phyloP scores from a whole-genome alignment of 2,888 invertebrate genomes.

The Lordiphosa andalusiaca region DNA sequence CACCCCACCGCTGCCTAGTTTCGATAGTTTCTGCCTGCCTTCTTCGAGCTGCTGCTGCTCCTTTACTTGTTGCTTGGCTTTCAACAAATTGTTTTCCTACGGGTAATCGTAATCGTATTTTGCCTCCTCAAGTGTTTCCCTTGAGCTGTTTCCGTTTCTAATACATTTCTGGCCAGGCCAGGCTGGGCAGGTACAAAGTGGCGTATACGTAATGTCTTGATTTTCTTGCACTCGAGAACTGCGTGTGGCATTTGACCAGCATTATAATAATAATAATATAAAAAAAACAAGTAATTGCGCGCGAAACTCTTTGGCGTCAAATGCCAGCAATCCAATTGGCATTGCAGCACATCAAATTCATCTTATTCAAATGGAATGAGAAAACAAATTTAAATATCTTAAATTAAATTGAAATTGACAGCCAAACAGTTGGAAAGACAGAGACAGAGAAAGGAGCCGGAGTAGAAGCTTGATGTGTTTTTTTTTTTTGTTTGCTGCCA shows the following conservation, averaged over 20 bases:
- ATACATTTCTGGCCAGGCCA: conserved; percentile 46
- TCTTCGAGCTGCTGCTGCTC: conserved; percentile 9
- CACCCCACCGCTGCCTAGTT: conserved; percentile 56
- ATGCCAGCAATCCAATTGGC: conserved; percentile 45
- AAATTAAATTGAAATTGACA: conserved; percentile 32
- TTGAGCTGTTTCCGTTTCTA: conserved; percentile 70
- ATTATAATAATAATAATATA: too few relatives aligned
- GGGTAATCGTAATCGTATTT: conserved; percentile 62
- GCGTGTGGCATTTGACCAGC: conserved; percentile 32
- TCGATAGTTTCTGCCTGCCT: conserved; percentile 46
- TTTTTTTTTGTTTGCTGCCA: neutral
- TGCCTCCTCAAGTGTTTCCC: conserved; percentile 66
- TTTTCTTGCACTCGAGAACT: conserved; percentile 32
- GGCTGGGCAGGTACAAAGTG: conserved; percentile 42
- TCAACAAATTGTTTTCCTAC: conserved; percentile 60
- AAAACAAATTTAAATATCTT: conserved; percentile 29
- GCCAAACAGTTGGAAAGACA: neutral
- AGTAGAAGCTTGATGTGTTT: conserved; percentile 5
- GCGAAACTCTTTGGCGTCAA: too few relatives aligned
- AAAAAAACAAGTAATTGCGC: too few relatives aligned
- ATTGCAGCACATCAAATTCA: conserved; percentile 37
- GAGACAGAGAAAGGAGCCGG: neutral
- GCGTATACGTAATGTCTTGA: conserved; percentile 71
- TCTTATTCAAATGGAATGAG: conserved; percentile 32
- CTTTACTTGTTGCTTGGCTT: conserved; percentile 56